These are phyloP conservation scores for Melanerpes formicivorus DNA, from an alignment of 2,113 vertebrate species.

Conservation along the genomic window DNA sequence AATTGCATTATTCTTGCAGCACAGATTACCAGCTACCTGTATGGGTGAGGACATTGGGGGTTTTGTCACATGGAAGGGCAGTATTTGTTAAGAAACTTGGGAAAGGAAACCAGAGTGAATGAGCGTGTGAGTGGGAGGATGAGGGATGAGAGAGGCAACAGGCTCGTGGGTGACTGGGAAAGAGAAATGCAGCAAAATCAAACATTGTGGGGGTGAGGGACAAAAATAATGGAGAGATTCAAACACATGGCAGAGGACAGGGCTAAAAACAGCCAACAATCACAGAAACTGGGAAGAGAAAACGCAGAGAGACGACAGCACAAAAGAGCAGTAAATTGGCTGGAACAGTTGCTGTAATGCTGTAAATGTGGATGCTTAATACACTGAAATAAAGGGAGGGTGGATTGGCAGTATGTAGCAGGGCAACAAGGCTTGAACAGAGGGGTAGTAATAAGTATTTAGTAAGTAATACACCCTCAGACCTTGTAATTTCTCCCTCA, in stretches of 20 bases:
- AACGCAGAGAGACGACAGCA: not conserved
- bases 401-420: rapidly evolving
- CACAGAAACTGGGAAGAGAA: not conserved
- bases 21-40: not conserved
- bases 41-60: rapidly evolving
- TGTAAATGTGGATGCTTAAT: rapidly evolving
- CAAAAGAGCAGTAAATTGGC: not conserved
- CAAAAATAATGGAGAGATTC: not conserved
- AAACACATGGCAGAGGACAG: not conserved
- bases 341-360: rapidly evolving
- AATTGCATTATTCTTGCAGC: not conserved
- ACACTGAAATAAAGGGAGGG: not conserved
- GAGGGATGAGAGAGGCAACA: rapidly evolving
- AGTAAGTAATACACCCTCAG: not conserved
- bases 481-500: no score
- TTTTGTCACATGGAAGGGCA: not conserved
- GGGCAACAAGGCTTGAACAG: not conserved
- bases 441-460: not conserved
- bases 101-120: not conserved
- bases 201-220: not conserved
- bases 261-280: not conserved
- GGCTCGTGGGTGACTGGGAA: not conserved
- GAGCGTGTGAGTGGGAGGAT: not conserved
- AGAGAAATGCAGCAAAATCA: not conserved
- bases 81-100: rapidly evolving